Evolutionary conservation across 2,797 vertebrate species (phyloP), one percentile per base, ranked within the genome.

Genomic region (Dicrostonyx torquatus): DNA sequence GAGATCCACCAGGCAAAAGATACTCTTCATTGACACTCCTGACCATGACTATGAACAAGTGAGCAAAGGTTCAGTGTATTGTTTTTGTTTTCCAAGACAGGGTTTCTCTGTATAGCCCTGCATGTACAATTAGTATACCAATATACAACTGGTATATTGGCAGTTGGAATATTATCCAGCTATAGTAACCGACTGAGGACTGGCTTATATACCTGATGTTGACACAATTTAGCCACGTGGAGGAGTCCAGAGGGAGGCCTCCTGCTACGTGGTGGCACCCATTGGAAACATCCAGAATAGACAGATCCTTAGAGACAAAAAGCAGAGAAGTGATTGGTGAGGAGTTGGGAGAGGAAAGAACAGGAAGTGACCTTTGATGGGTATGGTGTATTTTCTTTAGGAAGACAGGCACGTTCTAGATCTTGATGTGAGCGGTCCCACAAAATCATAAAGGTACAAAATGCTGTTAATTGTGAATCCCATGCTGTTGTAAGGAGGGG

Each of bases 161-260:
- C 18, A 70, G 15, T 7, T 2, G 29, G 43, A 60, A 62, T 53
- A n/a, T 70, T 40, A 60, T n/a, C 70, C 40, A 53, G 48, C 34
- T n/a, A 12, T 12, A 43, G 66, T 55, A 40, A 87, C 29, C 4
- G 24, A 48, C 24, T 14, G 62, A 31, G 13, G 48, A 60, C 5
- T 8, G 34, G 34, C 4, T 0, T 18, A 26, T 2, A 40, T 55
- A 12, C 22, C 14, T 18, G 37, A 6, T 4, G 3, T 24, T 29
- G 37, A 31, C 40, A 45, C n/a, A 7, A 70, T 53, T 22, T n/a
- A 3, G n/a, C 53, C 14, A 17, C 12, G 0, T 7, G 29, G 15
- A 64, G 62, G 72, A 37, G 64, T 55, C 15, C 64, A 73, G n/a
- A 17, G 26, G n/a, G 34, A 20, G 2, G 37, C 24, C 75, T 62